Conservation (phyloP, 2,888 invertebrate genomes). For the Hylaea fasciaria region DNA sequence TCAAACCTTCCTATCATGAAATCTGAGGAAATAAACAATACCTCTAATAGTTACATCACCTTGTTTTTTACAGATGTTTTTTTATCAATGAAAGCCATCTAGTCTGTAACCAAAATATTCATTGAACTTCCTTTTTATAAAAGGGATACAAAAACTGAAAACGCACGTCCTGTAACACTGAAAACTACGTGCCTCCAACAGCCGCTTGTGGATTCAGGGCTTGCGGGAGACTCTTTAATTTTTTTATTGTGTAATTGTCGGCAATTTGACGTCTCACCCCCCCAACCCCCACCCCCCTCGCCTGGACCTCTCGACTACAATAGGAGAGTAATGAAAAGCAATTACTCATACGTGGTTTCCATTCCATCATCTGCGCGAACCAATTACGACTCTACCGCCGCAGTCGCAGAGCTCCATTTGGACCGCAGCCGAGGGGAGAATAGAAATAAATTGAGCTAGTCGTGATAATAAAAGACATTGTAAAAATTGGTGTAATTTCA, state of each 20-base stretch:
- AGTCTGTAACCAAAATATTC: too few species aligned
- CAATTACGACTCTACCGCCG: conserved; percentile 49
- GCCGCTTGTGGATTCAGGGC: conserved; percentile 20
- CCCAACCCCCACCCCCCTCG: conserved; percentile 39
- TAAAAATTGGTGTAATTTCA: conserved; percentile 81
- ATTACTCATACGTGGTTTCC: conserved; percentile 83
- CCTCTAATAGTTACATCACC: too few species aligned
- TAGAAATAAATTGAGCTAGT: conserved; percentile 80
- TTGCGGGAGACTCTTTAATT: conserved; percentile 68
- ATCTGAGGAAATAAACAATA: too few species aligned
- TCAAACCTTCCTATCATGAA: too few species aligned
- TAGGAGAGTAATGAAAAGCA: conserved; percentile 82
- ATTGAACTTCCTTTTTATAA: too few species aligned
- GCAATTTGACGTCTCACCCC: conserved; percentile 63
- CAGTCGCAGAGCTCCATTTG: conserved; percentile 46
- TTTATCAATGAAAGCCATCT: too few species aligned
- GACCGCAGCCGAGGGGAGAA: conserved; percentile 55
- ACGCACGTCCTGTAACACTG: conserved; percentile 1
- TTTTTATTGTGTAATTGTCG: conserved; percentile 82
- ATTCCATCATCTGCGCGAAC: conserved; percentile 47
- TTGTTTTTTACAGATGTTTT: too few species aligned
- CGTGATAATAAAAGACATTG: conserved; percentile 80
- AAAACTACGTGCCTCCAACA: conserved; percentile 24
- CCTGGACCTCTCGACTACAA: conserved; percentile 67
- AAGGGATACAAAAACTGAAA: not conserved